Conservation (phyloP, 2,797 vertebrate species). For the Varecia variegata region DNA sequence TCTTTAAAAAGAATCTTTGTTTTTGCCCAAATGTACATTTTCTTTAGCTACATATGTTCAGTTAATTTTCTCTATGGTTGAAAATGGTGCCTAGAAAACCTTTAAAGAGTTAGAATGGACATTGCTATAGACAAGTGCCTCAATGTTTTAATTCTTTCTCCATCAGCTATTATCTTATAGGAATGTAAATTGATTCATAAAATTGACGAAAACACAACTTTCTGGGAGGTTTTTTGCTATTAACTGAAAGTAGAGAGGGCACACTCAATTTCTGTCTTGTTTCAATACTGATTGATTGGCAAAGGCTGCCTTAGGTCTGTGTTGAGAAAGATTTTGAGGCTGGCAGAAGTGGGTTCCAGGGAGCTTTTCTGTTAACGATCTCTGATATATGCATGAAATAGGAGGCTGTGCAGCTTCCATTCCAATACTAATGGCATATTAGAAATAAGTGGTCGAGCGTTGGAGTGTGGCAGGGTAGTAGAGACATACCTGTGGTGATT, state of each 20-base stretch:
- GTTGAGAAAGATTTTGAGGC: neutral
- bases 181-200: neutral
- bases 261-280: neutral
- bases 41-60: neutral
- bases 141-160: neutral
- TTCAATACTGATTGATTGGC: neutral
- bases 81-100: neutral
- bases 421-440: neutral
- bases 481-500: too few relatives aligned
- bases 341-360: neutral
- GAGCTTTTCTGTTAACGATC: neutral
- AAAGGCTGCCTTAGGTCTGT: neutral
- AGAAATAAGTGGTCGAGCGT: neutral
- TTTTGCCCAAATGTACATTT: constrained; percentile 42
- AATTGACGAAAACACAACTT: constrained; percentile 36
- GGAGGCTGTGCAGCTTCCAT: neutral
- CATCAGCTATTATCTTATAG: neutral
- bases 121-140: neutral
- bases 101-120: neutral
- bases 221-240: neutral
- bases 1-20: constrained; percentile 58
- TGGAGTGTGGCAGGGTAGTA: too few relatives aligned
- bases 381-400: neutral
- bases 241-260: neutral
- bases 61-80: constrained; percentile 6